Evolutionary conservation across 2,113 vertebrate genomes (phyloP).

Genomic region (Chlamydotis undulata): DNA sequence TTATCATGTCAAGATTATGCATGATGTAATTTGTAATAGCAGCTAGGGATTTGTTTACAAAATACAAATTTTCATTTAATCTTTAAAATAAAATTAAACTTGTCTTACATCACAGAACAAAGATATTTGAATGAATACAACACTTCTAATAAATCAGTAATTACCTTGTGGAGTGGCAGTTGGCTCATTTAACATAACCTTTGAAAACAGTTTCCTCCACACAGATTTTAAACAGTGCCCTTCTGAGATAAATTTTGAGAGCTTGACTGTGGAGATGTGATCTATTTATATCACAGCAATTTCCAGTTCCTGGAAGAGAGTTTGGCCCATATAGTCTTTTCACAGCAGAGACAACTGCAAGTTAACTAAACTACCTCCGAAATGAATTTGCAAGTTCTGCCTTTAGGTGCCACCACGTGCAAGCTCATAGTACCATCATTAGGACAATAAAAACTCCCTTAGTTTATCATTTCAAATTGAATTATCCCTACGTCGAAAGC

Average conservation of each 20-base stretch:
- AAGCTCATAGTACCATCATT: background rate
- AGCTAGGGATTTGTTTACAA: conserved; percentile 33
- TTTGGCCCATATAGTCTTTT: background rate
- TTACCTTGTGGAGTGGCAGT: conserved; percentile 13
- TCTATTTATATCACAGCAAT: background rate
- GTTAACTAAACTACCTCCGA: background rate
- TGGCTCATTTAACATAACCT: conserved; percentile 29
- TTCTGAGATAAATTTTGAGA: background rate
- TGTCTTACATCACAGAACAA: conserved; percentile 41
- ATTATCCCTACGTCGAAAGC: background rate
- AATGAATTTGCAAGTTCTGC: background rate
- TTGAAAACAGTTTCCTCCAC: conserved; percentile 13
- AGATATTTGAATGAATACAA: background rate
- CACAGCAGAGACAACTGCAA: background rate
- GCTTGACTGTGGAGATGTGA: background rate
- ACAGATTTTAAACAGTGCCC: background rate
- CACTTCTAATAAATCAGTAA: conserved; percentile 39
- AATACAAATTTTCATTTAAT: conserved; percentile 43
- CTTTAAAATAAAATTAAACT: conserved; percentile 32
- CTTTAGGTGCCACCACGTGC: rapidly evolving
- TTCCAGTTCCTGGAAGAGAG: background rate
- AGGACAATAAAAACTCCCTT: background rate
- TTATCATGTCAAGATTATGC: conserved; percentile 61
- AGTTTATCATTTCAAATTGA: background rate
- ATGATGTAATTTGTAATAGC: conserved; percentile 43